Percentiles rank a stretch among this genome's conserved stretches.
Evolutionary conservation across 53 echinoderm and acorn worm species (phyloP).

Genomic region (Luidia sarsii): DNA sequence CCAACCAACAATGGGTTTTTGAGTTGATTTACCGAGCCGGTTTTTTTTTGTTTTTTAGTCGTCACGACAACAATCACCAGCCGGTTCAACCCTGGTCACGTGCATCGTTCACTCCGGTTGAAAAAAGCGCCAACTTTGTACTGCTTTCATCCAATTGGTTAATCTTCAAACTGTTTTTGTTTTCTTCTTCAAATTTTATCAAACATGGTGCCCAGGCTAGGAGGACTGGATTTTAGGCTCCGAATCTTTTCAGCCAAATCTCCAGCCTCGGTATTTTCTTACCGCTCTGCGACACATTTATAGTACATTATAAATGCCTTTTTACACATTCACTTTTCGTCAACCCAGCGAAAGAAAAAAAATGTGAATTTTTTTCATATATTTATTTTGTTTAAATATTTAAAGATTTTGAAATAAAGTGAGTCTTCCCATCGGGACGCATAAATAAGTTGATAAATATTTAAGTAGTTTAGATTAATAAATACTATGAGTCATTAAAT

Average conservation of each 20-base stretch:
- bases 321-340: conserved; percentile 26
- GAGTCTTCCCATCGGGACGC: neutral
- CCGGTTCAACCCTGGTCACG: conserved; percentile 20
- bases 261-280: neutral
- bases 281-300: conserved; percentile 12
- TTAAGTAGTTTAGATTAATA: conserved; percentile 32
- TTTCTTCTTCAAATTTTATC: conserved; percentile 17
- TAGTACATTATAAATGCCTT: conserved; percentile 5
- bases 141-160: conserved; percentile 28
- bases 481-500: conserved; percentile 30
- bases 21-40: no score
- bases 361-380: conserved; percentile 9
- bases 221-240: conserved; percentile 33
- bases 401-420: no score
- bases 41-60: no score
- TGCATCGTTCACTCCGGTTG: conserved; percentile 48
- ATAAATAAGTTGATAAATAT: conserved; percentile 34
- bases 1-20: neutral
- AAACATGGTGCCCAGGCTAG: conserved; percentile 23
- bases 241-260: conserved; percentile 58
- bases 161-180: conserved; percentile 45
- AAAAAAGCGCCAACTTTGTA: conserved; percentile 24
- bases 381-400: conserved; percentile 11
- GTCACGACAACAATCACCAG: no score
- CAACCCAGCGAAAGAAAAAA: conserved; percentile 36